A percentile compares a stretch with the other conserved stretches of the same genome.
Evolutionary conservation across 2,797 vertebrate species (phyloP).

Genomic region (Pseudochirops corinnae): DNA sequence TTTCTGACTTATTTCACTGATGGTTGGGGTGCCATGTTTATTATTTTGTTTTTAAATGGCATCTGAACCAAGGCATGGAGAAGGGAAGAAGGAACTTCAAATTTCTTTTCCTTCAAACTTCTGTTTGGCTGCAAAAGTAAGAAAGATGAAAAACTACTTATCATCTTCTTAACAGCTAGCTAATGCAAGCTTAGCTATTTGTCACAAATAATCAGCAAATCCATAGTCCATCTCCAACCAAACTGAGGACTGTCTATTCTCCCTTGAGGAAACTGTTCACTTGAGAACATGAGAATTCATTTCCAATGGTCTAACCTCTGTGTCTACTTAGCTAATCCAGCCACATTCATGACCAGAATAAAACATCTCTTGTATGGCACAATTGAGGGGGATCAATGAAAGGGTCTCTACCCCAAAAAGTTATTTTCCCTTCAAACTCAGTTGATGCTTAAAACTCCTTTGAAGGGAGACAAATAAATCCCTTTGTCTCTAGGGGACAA

Average conservation of each 20-base stretch:
- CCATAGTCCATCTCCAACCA: conserved; percentile 55
- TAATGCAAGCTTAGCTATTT: conserved; percentile 61
- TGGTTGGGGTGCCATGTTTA: conserved; percentile 74
- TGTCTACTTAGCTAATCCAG: conserved; percentile 43
- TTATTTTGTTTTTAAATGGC: conserved; percentile 77
- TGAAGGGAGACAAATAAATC: conserved; percentile 12
- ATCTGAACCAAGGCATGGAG: conserved; percentile 73
- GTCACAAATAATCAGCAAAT: conserved; percentile 67
- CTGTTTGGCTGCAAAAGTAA: conserved; percentile 69
- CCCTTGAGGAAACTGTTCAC: conserved; percentile 55
- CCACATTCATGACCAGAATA: conserved; percentile 4
- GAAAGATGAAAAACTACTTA: conserved; percentile 68
- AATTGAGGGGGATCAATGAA: conserved; percentile 48
- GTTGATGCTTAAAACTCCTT: conserved; percentile 49
- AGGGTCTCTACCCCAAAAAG: conserved; percentile 15
- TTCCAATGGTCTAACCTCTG: conserved; percentile 50
- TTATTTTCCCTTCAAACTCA: conserved; percentile 3
- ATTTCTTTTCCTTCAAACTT: conserved; percentile 71
- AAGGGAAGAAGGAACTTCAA: conserved; percentile 80
- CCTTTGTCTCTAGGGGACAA: not conserved
- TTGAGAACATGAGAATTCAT: conserved; percentile 10
- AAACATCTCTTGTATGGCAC: conserved; percentile 38
- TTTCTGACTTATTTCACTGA: conserved; percentile 55
- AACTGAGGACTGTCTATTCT: conserved; percentile 54
- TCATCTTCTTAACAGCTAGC: conserved; percentile 56